A percentile compares a stretch with the other conserved stretches of the same genome.
These are phyloP conservation scores for Parazoanthus atlanticus DNA, from an alignment of 92 coral and sea anemone species.

Conservation along the genomic window DNA sequence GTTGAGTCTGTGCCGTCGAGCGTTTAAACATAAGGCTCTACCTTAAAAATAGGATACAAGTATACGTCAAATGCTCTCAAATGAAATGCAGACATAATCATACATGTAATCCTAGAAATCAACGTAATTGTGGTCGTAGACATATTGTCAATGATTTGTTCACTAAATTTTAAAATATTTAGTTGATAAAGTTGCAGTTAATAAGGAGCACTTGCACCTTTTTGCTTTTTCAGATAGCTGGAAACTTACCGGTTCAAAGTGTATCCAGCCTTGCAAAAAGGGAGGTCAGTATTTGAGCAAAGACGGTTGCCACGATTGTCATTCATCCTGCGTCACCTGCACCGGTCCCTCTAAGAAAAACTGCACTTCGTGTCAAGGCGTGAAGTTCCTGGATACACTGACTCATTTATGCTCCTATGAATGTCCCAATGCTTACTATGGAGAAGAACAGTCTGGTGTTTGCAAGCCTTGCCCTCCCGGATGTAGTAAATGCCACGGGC, in stretches of 20 bases:
- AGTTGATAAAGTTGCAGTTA: too few relatives aligned
- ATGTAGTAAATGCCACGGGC: constrained; percentile 68
- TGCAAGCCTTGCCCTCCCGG: constrained; percentile 85
- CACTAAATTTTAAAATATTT: too few relatives aligned
- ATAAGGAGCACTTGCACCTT: not conserved
- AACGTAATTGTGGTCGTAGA: too few relatives aligned
- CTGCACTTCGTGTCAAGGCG: constrained; percentile 90
- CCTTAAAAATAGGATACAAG: too few relatives aligned
- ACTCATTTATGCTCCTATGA: constrained; percentile 73
- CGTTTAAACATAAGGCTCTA: too few relatives aligned
- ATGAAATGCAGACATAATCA: too few relatives aligned
- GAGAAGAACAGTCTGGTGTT: constrained; percentile 68
- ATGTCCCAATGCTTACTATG: constrained; percentile 78
- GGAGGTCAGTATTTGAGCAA: constrained; percentile 63
- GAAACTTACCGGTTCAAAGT: constrained; percentile 58
- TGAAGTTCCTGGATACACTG: constrained; percentile 73
- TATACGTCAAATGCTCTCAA: too few relatives aligned
- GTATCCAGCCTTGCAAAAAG: constrained; percentile 66
- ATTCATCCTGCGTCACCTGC: constrained; percentile 76
- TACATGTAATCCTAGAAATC: too few relatives aligned
- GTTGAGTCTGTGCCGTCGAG: too few relatives aligned
- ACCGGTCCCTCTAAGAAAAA: constrained; percentile 72
- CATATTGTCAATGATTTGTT: too few relatives aligned
- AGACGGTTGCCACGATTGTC: constrained; percentile 74
- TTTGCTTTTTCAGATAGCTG: constrained; percentile 70